These are phyloP conservation scores for Aleiodes alternator DNA, from an alignment of 2,888 invertebrate genomes.

Conservation along the genomic window DNA sequence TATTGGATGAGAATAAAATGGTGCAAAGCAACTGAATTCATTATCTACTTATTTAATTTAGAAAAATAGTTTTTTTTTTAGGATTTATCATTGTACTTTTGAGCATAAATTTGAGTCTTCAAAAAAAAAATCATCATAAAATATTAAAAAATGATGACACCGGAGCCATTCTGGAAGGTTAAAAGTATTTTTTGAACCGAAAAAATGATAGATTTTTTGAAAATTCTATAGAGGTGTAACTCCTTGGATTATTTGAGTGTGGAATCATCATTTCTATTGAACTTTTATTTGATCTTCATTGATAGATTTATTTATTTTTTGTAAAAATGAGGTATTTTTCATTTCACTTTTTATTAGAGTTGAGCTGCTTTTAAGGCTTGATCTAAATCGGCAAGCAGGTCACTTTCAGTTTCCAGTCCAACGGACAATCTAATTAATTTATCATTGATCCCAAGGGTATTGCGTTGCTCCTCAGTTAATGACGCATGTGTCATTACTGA, in stretches of 20 bases:
- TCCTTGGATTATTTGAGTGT: neutral
- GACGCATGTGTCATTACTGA: conserved; percentile 97
- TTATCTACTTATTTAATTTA: neutral
- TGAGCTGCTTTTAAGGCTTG: conserved; percentile 82
- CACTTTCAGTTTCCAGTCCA: conserved; percentile 91
- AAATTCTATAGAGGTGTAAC: no score
- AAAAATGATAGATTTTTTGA: no score
- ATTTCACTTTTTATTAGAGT: conserved; percentile 44
- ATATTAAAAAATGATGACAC: no score
- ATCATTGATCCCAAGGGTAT: conserved; percentile 87
- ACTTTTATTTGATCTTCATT: no score
- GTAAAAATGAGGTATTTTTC: neutral
- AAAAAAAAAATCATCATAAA: no score
- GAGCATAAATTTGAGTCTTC: no score
- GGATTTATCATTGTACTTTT: neutral
- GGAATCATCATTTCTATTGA: neutral
- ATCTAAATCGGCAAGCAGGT: conserved; percentile 89
- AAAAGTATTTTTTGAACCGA: no score
- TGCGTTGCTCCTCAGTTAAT: conserved; percentile 85
- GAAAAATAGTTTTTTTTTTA: neutral
- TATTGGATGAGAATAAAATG: neutral
- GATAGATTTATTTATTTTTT: neutral
- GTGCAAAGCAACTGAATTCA: neutral
- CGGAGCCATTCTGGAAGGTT: no score
- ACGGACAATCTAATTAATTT: conserved; percentile 91